Conservation (phyloP, 2,888 invertebrate genomes). For the Liposcelis brunnea region DNA sequence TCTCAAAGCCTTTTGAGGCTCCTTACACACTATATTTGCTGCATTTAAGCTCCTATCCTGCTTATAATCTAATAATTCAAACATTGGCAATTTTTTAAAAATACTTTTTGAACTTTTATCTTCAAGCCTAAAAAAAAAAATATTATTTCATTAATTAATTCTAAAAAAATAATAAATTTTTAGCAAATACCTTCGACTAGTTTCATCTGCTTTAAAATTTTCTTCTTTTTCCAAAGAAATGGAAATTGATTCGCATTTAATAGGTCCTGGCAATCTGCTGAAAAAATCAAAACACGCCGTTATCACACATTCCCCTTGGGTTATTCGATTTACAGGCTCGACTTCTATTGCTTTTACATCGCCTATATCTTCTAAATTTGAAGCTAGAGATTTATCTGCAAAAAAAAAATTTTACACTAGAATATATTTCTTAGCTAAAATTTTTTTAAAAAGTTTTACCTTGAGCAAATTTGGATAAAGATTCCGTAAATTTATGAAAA, state of each 20-base stretch:
- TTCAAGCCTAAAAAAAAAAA: neutral
- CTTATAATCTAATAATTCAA: conserved; percentile 56
- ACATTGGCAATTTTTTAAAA: conserved; percentile 26
- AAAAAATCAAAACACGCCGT: neutral
- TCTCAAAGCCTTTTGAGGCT: conserved; percentile 28
- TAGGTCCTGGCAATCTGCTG: neutral
- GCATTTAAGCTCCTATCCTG: conserved; percentile 64
- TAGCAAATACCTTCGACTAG: neutral
- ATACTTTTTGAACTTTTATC: neutral
- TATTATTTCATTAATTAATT: neutral
- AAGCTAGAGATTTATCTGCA: neutral
- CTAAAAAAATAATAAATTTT: too few relatives aligned
- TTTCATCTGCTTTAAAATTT: neutral
- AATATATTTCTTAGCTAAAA: too few relatives aligned
- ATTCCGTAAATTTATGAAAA: conserved; percentile 66
- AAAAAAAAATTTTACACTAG: too few relatives aligned
- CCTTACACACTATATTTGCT: conserved; percentile 54
- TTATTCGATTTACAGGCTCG: neutral
- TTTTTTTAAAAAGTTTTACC: neutral
- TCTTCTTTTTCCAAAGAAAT: conserved; percentile 1
- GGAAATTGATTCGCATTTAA: neutral
- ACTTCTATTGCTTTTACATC: neutral
- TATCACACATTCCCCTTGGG: neutral
- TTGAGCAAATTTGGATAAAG: conserved; percentile 33
- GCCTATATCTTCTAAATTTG: neutral